Evolutionary conservation across 2,113 vertebrate genomes (phyloP).

Genomic region (Bos javanicus): DNA sequence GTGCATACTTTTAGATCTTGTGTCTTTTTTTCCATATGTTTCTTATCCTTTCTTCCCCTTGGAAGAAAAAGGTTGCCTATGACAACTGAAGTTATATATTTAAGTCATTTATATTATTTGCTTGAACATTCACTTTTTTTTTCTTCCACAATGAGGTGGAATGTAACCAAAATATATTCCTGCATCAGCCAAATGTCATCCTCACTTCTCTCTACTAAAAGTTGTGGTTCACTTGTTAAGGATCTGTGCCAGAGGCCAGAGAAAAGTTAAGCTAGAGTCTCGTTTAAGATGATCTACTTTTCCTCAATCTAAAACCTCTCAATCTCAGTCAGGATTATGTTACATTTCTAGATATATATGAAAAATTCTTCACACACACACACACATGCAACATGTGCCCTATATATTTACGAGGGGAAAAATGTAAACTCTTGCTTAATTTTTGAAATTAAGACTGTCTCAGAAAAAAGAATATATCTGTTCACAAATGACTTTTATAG

Average conservation of each 20-base stretch:
- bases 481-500: not conserved
- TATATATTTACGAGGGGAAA: not conserved
- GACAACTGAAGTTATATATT: conserved; percentile 66
- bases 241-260: not conserved
- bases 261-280: not conserved
- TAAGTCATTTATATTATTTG: conserved; percentile 57
- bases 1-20: conserved; percentile 62
- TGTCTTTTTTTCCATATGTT: conserved; percentile 71
- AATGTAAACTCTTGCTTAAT: not conserved
- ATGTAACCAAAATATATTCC: conserved; percentile 56
- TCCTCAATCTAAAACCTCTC: not conserved
- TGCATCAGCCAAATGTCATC: conserved; percentile 64
- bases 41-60: conserved; percentile 58
- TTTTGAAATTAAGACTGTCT: not conserved
- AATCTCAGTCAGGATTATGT: not conserved
- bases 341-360: not conserved
- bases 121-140: conserved; percentile 46
- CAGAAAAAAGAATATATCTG: not conserved
- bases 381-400: not conserved
- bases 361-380: not conserved
- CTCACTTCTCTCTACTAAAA: conserved; percentile 6
- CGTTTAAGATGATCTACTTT: not conserved
- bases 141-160: conserved; percentile 59
- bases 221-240: not conserved
- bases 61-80: conserved; percentile 63